phyloP scores from a whole-genome alignment of 2,888 invertebrate species.

The Agrotis clavis region DNA sequence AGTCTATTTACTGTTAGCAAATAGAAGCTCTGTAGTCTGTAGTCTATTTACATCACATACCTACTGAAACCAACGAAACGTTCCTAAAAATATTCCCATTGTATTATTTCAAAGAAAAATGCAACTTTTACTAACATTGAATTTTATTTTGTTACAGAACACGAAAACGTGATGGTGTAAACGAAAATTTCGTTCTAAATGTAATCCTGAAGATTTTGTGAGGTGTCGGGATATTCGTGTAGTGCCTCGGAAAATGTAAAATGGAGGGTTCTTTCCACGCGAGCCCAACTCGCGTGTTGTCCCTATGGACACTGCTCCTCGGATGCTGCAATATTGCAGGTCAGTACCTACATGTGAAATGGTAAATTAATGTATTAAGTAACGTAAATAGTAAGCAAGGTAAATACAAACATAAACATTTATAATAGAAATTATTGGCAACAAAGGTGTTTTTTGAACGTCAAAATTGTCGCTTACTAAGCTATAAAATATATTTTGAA shows the following conservation, averaged over 20 bases:
- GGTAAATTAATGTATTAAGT: constrained; percentile 36
- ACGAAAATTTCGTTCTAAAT: constrained; percentile 69
- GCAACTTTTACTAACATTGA: constrained; percentile 26
- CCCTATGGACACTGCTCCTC: constrained; percentile 83
- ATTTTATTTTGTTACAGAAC: constrained; percentile 62
- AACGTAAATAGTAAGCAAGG: too few relatives aligned
- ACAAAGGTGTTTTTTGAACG: too few relatives aligned
- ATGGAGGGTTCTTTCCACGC: constrained; percentile 81
- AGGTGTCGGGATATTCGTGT: constrained; percentile 65
- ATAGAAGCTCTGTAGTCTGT: not conserved
- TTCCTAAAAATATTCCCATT: not conserved
- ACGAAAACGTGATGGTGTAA: constrained; percentile 59
- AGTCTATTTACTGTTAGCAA: too few relatives aligned
- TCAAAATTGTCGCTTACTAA: too few relatives aligned
- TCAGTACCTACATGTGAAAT: constrained; percentile 65
- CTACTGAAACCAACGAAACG: too few relatives aligned
- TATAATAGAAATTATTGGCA: too few relatives aligned
- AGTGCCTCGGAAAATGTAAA: constrained; percentile 73
- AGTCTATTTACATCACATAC: too few relatives aligned
- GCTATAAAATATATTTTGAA: too few relatives aligned
- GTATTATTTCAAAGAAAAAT: not conserved
- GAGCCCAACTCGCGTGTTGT: constrained; percentile 77
- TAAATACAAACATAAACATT: too few relatives aligned
- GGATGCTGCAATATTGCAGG: constrained; percentile 85
- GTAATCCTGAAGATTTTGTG: constrained; percentile 71